Evolutionary conservation across 2,888 invertebrate genomes (phyloP).

Genomic region (Mesochorus sp.): DNA sequence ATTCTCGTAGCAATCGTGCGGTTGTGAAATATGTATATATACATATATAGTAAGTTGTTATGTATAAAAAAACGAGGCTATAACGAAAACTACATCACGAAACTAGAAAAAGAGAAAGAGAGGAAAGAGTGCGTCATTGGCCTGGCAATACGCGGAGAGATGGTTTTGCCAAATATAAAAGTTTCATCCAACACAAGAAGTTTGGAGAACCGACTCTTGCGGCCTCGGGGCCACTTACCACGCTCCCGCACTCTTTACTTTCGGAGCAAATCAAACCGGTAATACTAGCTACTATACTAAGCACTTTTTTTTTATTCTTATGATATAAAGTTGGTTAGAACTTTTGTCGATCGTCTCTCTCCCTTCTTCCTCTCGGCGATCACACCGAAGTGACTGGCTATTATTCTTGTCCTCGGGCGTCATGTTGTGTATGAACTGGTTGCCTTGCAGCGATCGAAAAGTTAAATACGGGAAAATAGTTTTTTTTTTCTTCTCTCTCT

Average conservation of each 20-base stretch:
- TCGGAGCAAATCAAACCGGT: constrained; percentile 53
- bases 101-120: background rate
- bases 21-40: constrained; percentile 14
- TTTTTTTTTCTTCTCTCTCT: constrained; percentile 10
- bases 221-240: constrained; percentile 51
- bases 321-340: constrained; percentile 60
- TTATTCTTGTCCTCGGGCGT: constrained; percentile 25
- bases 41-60: background rate
- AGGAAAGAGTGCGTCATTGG: constrained; percentile 41
- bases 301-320: constrained; percentile 50
- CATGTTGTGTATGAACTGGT: constrained; percentile 34
- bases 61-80: constrained; percentile 1
- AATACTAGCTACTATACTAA: constrained; percentile 42
- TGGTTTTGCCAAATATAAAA: constrained; percentile 59
- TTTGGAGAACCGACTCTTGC: constrained; percentile 39
- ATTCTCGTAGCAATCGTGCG: constrained; percentile 8
- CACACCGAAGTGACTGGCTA: constrained; percentile 6
- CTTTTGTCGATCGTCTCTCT: constrained; percentile 32
- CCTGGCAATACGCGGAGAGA: background rate
- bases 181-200: constrained; percentile 52
- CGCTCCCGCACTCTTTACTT: background rate
- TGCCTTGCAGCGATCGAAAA: constrained; percentile 17
- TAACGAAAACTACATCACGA: constrained; percentile 19
- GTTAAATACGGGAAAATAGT: constrained; percentile 6
- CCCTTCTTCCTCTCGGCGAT: no score